Conservation (phyloP, 2,888 invertebrate species). For the Drosophila nr. perissopoda region DNA sequence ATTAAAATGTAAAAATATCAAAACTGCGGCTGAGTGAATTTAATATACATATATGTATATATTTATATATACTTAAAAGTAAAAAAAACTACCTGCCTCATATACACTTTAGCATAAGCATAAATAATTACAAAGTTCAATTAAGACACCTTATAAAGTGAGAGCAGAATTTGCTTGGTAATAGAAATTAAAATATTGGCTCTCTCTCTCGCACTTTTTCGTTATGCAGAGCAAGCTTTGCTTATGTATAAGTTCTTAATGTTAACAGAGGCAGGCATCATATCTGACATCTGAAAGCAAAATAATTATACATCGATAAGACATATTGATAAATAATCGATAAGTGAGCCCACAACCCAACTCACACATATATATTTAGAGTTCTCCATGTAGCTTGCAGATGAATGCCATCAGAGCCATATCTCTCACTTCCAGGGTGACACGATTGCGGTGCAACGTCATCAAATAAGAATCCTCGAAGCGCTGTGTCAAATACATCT, state of each 20-base stretch:
- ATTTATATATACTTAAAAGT: background rate
- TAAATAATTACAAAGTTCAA: background rate
- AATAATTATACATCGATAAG: too few relatives aligned
- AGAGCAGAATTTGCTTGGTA: background rate
- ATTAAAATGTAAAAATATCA: background rate
- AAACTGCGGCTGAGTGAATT: background rate
- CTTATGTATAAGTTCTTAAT: background rate
- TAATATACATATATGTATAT: background rate
- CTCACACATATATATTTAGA: background rate
- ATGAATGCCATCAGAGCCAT: constrained; percentile 84
- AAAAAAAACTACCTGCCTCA: background rate
- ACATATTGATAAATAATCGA: background rate
- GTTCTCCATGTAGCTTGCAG: constrained; percentile 51
- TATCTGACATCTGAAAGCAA: background rate
- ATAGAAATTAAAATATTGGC: background rate
- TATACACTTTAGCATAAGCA: background rate
- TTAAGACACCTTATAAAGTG: background rate
- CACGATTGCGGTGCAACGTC: constrained; percentile 84
- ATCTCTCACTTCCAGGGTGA: constrained; percentile 85
- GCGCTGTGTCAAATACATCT: constrained; percentile 85
- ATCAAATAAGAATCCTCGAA: constrained; percentile 85
- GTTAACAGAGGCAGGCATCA: background rate
- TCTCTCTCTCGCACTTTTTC: background rate
- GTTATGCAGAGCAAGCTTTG: background rate
- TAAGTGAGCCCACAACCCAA: background rate